A percentile compares a stretch with the other conserved stretches of the same genome.
Conservation (phyloP, 1,140 invertebrate genomes). For the Goniozus legneri region DNA sequence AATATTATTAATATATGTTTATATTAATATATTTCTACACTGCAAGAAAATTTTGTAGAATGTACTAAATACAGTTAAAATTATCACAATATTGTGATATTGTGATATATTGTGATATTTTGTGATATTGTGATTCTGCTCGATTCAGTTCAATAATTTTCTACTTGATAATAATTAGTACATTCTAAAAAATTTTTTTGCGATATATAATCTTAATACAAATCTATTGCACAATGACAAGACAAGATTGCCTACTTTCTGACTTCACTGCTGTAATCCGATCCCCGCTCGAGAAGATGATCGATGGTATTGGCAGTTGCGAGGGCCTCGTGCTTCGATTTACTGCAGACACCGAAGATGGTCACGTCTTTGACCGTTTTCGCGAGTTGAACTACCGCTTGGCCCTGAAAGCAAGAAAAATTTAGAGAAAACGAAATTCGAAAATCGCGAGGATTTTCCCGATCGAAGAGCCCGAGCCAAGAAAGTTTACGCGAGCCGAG, state of each 20-base stretch:
- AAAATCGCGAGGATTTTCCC: background rate
- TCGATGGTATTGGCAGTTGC: slow-evolving; percentile 69
- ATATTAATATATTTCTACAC: no score
- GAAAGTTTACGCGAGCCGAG: slow-evolving; percentile 13
- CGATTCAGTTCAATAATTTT: no score
- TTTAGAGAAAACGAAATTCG: background rate
- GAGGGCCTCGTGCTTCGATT: slow-evolving; percentile 78
- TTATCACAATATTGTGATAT: no score
- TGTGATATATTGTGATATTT: no score
- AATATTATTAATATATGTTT: no score
- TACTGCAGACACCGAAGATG: slow-evolving; percentile 81
- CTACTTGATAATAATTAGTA: no score
- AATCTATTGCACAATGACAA: no score
- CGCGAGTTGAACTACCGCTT: slow-evolving; percentile 77
- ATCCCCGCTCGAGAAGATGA: slow-evolving; percentile 71
- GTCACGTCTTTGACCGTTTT: slow-evolving; percentile 79
- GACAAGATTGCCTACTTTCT: slow-evolving; percentile 69
- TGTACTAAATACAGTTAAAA: no score
- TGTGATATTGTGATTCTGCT: no score
- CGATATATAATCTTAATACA: no score
- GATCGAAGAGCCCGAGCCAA: slow-evolving; percentile 12
- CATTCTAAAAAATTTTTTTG: no score
- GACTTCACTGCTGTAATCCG: slow-evolving; percentile 79
- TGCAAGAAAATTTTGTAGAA: no score
- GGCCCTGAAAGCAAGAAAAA: slow-evolving; percentile 61